These are phyloP conservation scores for Tethya wilhelma DNA, from an alignment of 37 sponge, comb jelly and placozoan genomes.

Conservation along the genomic window DNA sequence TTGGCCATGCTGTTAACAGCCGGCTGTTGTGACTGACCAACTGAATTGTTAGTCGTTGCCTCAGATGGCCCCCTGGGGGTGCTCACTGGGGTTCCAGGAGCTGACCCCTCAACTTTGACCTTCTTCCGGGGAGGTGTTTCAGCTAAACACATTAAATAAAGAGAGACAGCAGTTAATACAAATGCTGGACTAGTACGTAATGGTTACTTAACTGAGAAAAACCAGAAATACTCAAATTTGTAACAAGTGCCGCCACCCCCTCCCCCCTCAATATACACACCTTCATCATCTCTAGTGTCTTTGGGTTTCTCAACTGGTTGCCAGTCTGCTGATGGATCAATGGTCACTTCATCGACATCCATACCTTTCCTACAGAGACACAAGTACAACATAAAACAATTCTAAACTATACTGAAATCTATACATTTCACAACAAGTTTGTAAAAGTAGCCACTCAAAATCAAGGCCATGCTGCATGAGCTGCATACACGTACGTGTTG, in stretches of 20 bases:
- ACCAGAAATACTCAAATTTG: neutral
- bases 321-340: constrained; percentile 76
- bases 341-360: constrained; percentile 79
- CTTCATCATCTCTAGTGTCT: constrained; percentile 51
- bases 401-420: neutral
- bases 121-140: constrained; percentile 35
- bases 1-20: too few species aligned
- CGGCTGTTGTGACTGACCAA: too few species aligned
- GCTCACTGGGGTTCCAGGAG: neutral
- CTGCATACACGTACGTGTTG: constrained; percentile 29
- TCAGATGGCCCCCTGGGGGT: constrained; percentile 1
- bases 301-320: constrained; percentile 36
- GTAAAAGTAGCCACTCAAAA: neutral
- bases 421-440: too few species aligned
- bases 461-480: neutral
- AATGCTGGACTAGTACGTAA: neutral
- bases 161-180: neutral
- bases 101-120: constrained; percentile 18
- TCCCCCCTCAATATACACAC: too few species aligned
- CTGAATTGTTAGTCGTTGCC: too few species aligned
- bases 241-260: neutral
- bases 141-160: constrained; percentile 2
- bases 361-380: constrained; percentile 26
- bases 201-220: neutral
- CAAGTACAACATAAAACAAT: neutral